Evolutionary conservation across 2,888 invertebrate genomes (phyloP).

Genomic region (Corbicula japonica): DNA sequence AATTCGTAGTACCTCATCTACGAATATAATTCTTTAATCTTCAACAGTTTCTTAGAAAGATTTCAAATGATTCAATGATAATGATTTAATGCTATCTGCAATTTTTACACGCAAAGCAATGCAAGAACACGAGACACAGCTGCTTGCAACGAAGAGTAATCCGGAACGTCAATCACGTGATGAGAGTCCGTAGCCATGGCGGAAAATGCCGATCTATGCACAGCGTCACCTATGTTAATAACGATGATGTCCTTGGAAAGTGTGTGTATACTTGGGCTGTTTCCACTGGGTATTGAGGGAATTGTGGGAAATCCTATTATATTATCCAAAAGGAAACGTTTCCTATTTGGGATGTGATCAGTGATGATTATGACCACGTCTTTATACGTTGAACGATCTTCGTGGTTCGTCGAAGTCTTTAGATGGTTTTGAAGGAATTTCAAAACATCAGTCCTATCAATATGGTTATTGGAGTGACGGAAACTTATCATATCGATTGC

Average conservation of each 20-base stretch:
- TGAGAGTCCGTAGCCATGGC: constrained; percentile 4
- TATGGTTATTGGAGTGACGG: not conserved
- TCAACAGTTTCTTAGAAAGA: too few species aligned
- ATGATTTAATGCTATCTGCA: too few species aligned
- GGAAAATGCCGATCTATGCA: not conserved
- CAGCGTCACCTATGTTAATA: not conserved
- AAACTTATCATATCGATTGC: not conserved
- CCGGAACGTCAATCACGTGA: constrained; percentile 2
- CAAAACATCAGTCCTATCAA: constrained; percentile 13
- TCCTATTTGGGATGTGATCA: not conserved
- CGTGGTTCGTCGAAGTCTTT: not conserved
- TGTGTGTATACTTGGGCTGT: too few species aligned
- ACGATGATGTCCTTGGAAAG: constrained; percentile 7
- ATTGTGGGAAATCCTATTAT: too few species aligned
- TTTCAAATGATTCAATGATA: too few species aligned
- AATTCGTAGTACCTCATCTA: too few species aligned
- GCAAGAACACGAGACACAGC: not conserved
- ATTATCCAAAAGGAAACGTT: too few species aligned
- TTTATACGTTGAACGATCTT: constrained; percentile 27
- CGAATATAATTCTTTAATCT: too few species aligned
- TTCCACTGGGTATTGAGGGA: too few species aligned
- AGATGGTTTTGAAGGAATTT: constrained; percentile 26
- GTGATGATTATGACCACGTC: constrained; percentile 49
- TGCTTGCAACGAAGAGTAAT: not conserved
- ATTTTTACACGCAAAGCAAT: constrained; percentile 10